These are phyloP conservation scores for Cryptosula pallasiana DNA, from an alignment of 2,888 invertebrate species.

Conservation along the genomic window DNA sequence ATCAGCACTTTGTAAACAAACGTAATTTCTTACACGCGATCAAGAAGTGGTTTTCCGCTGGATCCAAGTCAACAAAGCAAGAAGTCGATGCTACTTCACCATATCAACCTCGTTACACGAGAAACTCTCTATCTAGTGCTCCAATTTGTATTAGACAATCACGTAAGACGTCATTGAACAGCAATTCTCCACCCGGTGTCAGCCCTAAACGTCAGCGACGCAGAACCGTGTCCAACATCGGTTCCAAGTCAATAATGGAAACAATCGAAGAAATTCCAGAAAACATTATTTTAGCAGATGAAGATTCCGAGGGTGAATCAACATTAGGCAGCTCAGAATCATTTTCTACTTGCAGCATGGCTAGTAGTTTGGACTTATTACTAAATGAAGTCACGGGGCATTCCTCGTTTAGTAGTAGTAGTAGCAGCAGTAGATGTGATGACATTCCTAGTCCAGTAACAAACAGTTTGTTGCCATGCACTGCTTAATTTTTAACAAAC, in stretches of 20 bases:
- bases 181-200: slow-evolving; percentile 1
- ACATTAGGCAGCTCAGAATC: neutral
- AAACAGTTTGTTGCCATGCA: neutral
- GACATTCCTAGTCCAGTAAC: neutral
- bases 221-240: neutral
- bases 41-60: neutral
- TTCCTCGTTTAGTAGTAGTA: neutral
- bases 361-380: neutral
- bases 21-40: slow-evolving; percentile 1
- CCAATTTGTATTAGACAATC: neutral
- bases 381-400: neutral
- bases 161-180: neutral
- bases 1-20: neutral
- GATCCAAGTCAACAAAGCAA: neutral
- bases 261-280: slow-evolving; percentile 16
- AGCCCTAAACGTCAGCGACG: neutral
- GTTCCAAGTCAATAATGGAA: slow-evolving; percentile 8
- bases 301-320: neutral
- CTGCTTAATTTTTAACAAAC: neutral
- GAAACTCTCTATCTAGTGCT: neutral
- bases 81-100: neutral
- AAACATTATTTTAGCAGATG: neutral
- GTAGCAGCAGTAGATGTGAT: neutral
- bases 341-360: neutral
- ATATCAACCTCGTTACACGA: slow-evolving; percentile 1